phyloP scores from a whole-genome alignment of 2,113 vertebrate species.

The Thalassarche chlororhynchos region DNA sequence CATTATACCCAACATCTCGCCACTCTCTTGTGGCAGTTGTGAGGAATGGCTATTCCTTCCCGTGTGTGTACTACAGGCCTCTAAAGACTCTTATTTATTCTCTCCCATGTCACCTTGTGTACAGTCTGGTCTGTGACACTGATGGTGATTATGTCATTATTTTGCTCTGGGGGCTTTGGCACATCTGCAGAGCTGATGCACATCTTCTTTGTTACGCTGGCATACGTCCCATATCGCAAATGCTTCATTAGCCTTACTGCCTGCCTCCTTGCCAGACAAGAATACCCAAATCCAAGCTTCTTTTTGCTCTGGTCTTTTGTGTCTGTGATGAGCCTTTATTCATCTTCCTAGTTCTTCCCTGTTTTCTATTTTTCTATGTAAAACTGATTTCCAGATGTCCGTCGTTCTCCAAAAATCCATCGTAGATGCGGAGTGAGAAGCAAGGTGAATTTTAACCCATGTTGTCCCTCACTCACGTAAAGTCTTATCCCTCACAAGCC shows the following conservation, averaged over 20 bases:
- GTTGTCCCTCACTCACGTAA: background rate
- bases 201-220: constrained; percentile 88
- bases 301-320: constrained; percentile 82
- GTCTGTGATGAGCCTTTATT: constrained; percentile 82
- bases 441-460: constrained; percentile 75
- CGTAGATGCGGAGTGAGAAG: constrained; percentile 43
- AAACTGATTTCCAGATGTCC: constrained; percentile 84
- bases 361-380: constrained; percentile 73
- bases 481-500: background rate
- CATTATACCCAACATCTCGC: constrained; percentile 14
- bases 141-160: constrained; percentile 99
- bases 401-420: constrained; percentile 62
- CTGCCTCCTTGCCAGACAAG: constrained; percentile 88
- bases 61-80: constrained; percentile 71
- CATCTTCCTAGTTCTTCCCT: constrained; percentile 81
- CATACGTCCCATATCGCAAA: constrained; percentile 82
- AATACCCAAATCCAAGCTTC: constrained; percentile 86
- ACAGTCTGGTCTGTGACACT: constrained; percentile 96
- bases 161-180: constrained; percentile 91
- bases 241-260: constrained; percentile 90
- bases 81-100: constrained; percentile 78
- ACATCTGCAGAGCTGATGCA: constrained; percentile 90
- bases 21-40: constrained; percentile 43
- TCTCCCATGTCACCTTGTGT: constrained; percentile 94
- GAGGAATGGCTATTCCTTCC: constrained; percentile 63